Conservation (phyloP, 2,888 invertebrate species). For the Rhamnusium bicolor region DNA sequence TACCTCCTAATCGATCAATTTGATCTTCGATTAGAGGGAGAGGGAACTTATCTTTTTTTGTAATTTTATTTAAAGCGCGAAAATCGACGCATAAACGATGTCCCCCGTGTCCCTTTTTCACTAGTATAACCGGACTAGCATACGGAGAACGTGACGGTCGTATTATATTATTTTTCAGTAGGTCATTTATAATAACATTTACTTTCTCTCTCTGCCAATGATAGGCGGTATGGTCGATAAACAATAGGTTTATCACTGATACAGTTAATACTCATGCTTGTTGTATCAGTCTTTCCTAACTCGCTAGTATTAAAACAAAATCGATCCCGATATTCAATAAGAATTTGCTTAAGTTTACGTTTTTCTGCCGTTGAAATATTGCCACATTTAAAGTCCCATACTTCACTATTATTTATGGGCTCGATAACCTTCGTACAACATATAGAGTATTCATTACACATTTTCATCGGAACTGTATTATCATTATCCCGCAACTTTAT, state of each 20-base stretch:
- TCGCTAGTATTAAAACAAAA: constrained; percentile 15
- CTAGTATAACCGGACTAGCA: not conserved
- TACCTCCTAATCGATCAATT: constrained; percentile 4
- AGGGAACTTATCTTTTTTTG: constrained; percentile 6
- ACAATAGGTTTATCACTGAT: constrained; percentile 16
- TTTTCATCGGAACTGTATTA: not conserved
- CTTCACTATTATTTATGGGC: not conserved
- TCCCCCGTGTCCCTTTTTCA: constrained; percentile 1
- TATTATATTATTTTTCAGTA: constrained; percentile 15
- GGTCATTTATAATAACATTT: not conserved
- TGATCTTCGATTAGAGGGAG: too few relatives aligned
- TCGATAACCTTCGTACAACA: constrained; percentile 5
- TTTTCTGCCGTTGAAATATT: not conserved
- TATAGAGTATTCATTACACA: constrained; percentile 3
- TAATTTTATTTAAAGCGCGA: constrained; percentile 28
- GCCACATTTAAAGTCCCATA: not conserved
- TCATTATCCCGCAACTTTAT: not conserved
- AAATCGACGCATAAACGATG: constrained; percentile 26
- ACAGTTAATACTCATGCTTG: not conserved
- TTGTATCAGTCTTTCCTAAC: constrained; percentile 1
- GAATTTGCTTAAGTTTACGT: constrained; percentile 1
- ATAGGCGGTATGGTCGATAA: constrained; percentile 17
- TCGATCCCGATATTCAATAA: not conserved
- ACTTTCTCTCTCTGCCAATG: constrained; percentile 7
- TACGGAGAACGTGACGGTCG: constrained; percentile 5